Conservation (phyloP, 2,797 vertebrate genomes). For the Betta splendens region DNA sequence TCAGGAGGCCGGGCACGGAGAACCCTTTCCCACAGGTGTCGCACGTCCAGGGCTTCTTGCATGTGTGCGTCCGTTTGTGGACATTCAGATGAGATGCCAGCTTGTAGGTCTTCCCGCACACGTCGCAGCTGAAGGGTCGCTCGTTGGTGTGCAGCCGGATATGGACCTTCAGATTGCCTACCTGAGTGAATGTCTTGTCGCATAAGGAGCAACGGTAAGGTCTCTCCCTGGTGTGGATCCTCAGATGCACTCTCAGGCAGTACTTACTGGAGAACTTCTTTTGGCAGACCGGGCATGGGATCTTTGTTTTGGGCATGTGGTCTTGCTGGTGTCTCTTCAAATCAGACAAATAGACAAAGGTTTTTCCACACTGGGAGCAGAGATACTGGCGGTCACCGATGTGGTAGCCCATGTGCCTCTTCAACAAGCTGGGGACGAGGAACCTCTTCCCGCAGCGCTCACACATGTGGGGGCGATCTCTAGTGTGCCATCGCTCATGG, state of each 20-base stretch:
- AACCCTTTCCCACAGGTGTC: constrained; percentile 76
- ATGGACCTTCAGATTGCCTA: constrained; percentile 77
- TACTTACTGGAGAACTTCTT: constrained; percentile 80
- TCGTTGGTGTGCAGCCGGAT: constrained; percentile 77
- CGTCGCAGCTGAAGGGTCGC: constrained; percentile 74
- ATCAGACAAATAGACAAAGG: constrained; percentile 77
- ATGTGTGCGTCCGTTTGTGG: constrained; percentile 76
- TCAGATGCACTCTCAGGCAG: constrained; percentile 75
- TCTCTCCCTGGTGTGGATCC: constrained; percentile 76
- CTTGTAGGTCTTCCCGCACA: constrained; percentile 80
- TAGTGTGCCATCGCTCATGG: constrained; percentile 83
- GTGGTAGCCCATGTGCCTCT: constrained; percentile 80
- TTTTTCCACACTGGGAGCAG: constrained; percentile 79
- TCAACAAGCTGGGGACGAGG: constrained; percentile 76
- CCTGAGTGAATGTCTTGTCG: constrained; percentile 77
- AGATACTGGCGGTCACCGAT: constrained; percentile 77
- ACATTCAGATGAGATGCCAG: constrained; percentile 76
- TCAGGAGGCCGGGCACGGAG: constrained; percentile 71
- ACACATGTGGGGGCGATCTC: constrained; percentile 82
- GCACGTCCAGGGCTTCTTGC: constrained; percentile 77
- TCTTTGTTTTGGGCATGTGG: constrained; percentile 76
- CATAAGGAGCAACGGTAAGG: constrained; percentile 76
- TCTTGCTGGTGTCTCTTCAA: constrained; percentile 79
- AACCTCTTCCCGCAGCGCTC: constrained; percentile 80
- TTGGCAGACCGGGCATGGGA: constrained; percentile 74